These are phyloP conservation scores for Meriones unguiculatus DNA, from an alignment of 2,113 vertebrate genomes.

Conservation along the genomic window DNA sequence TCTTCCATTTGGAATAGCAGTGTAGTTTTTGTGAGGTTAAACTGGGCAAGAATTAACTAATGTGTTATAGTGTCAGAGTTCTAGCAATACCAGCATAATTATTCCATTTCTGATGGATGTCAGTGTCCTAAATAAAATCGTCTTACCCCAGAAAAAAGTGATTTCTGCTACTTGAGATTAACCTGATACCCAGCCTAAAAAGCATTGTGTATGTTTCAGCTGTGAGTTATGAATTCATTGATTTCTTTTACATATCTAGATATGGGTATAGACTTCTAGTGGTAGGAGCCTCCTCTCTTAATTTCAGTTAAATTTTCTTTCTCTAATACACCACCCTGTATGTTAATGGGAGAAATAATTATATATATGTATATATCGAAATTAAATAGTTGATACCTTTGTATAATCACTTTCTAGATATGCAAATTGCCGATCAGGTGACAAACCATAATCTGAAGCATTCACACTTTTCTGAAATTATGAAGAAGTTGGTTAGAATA, in stretches of 20 bases:
- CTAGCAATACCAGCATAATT: neutral
- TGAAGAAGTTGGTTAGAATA: constrained; percentile 78
- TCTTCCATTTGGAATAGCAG: constrained; percentile 12
- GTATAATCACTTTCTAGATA: constrained; percentile 96
- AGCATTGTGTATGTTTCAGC: neutral
- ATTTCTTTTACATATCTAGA: constrained; percentile 32
- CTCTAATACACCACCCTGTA: neutral
- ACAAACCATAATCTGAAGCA: constrained; percentile 92
- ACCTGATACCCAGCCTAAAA: neutral
- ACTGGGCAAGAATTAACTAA: constrained; percentile 17
- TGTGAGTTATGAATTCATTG: neutral
- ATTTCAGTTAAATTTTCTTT: neutral
- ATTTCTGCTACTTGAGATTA: neutral
- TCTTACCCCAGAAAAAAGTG: neutral
- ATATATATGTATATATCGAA: constrained; percentile 28
- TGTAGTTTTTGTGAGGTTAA: constrained; percentile 21
- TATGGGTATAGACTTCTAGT: neutral
- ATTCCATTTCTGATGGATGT: neutral
- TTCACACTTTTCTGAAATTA: constrained; percentile 92
- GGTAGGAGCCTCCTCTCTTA: neutral
- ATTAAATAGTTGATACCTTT: constrained; percentile 89
- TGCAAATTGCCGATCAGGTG: constrained; percentile 91
- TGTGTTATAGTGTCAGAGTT: neutral
- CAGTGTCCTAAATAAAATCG: neutral
- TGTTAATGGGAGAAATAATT: constrained; percentile 37